Evolutionary conservation across 2,797 vertebrate species (phyloP).

Genomic region (Astyanax mexicanus): DNA sequence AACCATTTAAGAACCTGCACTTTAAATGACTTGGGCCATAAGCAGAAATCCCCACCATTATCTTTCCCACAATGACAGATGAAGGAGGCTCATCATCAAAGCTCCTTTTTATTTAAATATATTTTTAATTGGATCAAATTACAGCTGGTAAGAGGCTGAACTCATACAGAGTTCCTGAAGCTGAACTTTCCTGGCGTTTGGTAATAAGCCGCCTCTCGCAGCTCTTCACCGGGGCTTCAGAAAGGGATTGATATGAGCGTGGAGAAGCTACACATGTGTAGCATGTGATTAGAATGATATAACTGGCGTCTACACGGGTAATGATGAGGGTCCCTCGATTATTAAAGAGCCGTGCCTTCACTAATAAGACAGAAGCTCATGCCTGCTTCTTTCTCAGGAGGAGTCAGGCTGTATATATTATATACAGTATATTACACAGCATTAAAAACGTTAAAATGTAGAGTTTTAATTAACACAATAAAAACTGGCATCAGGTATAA

Average conservation of each 20-base stretch:
- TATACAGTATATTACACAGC: conserved; percentile 24
- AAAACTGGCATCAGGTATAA: too few species aligned
- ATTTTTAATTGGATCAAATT: conserved; percentile 62
- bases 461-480: too few species aligned
- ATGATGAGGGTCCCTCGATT: conserved; percentile 22
- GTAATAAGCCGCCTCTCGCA: conserved; percentile 34
- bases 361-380: conserved; percentile 31
- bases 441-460: too few species aligned
- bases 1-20: too few species aligned
- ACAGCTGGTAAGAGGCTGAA: conserved; percentile 38
- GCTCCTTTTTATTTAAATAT: conserved; percentile 3
- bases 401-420: conserved; percentile 18
- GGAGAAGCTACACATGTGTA: conserved; percentile 9
- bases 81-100: conserved; percentile 53
- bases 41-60: conserved; percentile 38
- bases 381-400: conserved; percentile 15
- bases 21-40: not conserved
- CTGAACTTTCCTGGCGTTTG: conserved; percentile 42
- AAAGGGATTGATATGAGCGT: conserved; percentile 3
- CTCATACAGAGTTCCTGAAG: conserved; percentile 30
- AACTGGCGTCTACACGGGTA: conserved; percentile 22
- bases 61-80: conserved; percentile 43
- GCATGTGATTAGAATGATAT: conserved; percentile 34
- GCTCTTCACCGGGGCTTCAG: not conserved
- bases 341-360: not conserved